phyloP scores from a whole-genome alignment of 2,113 vertebrate species.

The Protomyctophum bolini region DNA sequence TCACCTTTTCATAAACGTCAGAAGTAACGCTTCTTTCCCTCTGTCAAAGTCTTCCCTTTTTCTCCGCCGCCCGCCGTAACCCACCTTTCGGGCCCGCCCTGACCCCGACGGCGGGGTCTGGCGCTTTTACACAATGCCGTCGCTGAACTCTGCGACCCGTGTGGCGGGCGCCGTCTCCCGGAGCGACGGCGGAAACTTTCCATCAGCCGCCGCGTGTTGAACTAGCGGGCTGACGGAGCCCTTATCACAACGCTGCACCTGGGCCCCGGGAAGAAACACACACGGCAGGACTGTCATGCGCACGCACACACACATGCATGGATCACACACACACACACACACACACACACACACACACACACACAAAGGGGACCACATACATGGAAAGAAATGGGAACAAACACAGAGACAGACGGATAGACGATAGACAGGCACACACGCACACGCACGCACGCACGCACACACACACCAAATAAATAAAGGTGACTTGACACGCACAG shows the following conservation, averaged over 20 bases:
- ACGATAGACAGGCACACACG: no score
- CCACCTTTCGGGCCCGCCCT: neutral
- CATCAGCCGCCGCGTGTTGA: constrained; percentile 36
- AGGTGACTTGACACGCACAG: no score
- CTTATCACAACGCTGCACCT: constrained; percentile 71
- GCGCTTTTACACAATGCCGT: no score
- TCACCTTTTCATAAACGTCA: no score
- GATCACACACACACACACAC: constrained; percentile 5
- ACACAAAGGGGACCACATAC: neutral
- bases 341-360: constrained; percentile 3
- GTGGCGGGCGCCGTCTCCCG: constrained; percentile 54
- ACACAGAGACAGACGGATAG: neutral
- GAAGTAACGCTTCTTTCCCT: neutral
- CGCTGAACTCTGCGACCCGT: no score
- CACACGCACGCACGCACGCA: no score
- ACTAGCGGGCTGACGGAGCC: constrained; percentile 58
- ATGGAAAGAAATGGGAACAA: neutral
- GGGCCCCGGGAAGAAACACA: constrained; percentile 32
- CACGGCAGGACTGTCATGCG: constrained; percentile 57
- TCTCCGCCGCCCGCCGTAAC: neutral
- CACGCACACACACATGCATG: neutral
- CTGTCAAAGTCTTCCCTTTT: neutral
- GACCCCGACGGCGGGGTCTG: no score
- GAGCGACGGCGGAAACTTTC: constrained; percentile 50
- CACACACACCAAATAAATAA: no score